Conservation (phyloP, 2,113 vertebrate genomes). For the Chaetura pelagica region DNA sequence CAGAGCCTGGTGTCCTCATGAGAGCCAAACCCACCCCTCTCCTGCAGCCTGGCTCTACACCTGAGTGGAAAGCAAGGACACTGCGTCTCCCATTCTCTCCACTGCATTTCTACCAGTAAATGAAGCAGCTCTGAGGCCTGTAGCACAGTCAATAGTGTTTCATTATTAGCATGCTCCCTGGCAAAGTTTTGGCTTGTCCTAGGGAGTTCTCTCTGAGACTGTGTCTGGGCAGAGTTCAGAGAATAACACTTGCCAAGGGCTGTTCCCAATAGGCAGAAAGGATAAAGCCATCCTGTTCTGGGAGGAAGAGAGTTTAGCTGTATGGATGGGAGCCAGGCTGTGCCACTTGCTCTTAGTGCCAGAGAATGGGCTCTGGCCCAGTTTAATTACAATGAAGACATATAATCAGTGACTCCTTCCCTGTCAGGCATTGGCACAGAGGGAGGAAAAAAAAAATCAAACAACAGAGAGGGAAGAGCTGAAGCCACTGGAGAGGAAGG, state of each 20-base stretch:
- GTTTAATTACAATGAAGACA: slow-evolving; percentile 72
- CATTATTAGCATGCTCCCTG: slow-evolving; percentile 50
- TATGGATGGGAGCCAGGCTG: slow-evolving; percentile 54
- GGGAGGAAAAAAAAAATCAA: background rate
- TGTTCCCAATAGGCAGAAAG: slow-evolving; percentile 55
- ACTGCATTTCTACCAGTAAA: background rate
- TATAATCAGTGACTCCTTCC: slow-evolving; percentile 57
- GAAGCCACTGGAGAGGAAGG: background rate
- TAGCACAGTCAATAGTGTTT: slow-evolving; percentile 16
- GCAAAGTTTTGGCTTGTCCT: slow-evolving; percentile 41
- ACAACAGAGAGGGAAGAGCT: background rate
- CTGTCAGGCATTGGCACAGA: slow-evolving; percentile 14
- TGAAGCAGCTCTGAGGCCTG: background rate
- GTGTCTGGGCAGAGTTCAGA: slow-evolving; percentile 54
- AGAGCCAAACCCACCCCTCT: background rate
- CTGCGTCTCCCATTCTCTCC: background rate
- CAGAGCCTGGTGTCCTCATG: background rate
- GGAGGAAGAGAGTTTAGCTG: slow-evolving; percentile 59
- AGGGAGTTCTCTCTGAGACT: background rate
- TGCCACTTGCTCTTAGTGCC: slow-evolving; percentile 58
- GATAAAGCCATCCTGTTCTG: slow-evolving; percentile 66
- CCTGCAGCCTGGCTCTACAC: background rate
- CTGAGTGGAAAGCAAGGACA: background rate
- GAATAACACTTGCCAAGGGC: slow-evolving; percentile 56
- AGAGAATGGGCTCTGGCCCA: slow-evolving; percentile 49